Percentiles rank a stretch among this genome's conserved stretches.
These are phyloP conservation scores for Arvicanthis niloticus DNA, from an alignment of 2,113 vertebrate genomes.

Conservation along the genomic window DNA sequence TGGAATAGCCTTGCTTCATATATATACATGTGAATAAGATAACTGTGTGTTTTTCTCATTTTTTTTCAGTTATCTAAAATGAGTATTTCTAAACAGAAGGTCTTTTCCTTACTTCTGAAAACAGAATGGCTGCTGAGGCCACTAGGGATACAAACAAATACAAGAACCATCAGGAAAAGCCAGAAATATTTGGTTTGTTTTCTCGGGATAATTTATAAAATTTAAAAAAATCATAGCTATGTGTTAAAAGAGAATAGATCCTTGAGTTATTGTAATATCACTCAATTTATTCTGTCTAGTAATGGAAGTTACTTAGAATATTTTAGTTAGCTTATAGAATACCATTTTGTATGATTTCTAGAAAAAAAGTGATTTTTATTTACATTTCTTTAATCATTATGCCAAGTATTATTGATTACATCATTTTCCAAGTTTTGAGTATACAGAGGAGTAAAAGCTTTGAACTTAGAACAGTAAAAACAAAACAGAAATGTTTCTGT, in stretches of 20 bases:
- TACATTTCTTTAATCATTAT: conserved; percentile 17
- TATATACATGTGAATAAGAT: not conserved
- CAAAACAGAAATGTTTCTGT: not conserved
- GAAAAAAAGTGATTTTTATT: not conserved
- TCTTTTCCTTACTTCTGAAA: conserved; percentile 2
- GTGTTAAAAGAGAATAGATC: not conserved
- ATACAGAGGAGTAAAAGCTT: not conserved
- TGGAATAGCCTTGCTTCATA: not conserved
- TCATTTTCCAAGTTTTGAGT: not conserved
- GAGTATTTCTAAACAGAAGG: not conserved
- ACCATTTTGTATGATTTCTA: not conserved
- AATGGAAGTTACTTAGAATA: conserved; percentile 31
- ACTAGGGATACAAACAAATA: not conserved
- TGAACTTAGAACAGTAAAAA: not conserved
- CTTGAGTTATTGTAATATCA: conserved; percentile 19
- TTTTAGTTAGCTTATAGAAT: not conserved
- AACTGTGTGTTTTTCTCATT: not conserved
- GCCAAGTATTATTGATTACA: not conserved
- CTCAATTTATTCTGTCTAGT: not conserved
- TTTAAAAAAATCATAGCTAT: not conserved
- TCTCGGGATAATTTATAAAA: not conserved
- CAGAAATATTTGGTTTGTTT: not conserved
- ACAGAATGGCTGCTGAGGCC: not conserved
- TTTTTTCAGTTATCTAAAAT: conserved; percentile 53
- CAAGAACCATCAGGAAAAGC: not conserved